Evolutionary conservation across 2,113 vertebrate species (phyloP).

Genomic region (Oncorhynchus kisutch): DNA sequence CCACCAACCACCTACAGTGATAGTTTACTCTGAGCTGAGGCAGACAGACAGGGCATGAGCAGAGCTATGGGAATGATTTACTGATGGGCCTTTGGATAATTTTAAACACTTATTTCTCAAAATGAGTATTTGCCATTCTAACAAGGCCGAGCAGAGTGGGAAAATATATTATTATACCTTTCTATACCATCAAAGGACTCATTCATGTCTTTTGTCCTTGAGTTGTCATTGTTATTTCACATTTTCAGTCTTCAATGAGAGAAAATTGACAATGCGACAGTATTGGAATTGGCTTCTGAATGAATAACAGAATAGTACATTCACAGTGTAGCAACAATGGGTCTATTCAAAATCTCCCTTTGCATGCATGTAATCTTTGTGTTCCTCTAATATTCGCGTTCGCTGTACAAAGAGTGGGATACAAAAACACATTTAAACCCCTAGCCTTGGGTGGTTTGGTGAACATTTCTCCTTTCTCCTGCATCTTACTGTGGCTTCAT

Average conservation of each 20-base stretch:
- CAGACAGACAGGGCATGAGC: background rate
- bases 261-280: background rate
- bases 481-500: conserved; percentile 23
- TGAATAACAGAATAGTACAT: background rate
- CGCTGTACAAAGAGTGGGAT: background rate
- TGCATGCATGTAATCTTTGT: background rate
- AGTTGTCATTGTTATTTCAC: background rate
- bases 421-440: background rate
- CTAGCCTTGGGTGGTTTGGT: conserved; percentile 12
- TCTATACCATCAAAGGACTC: background rate
- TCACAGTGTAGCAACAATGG: background rate
- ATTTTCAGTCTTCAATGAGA: background rate
- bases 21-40: background rate
- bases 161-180: background rate
- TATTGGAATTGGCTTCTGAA: background rate
- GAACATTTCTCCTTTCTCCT: background rate
- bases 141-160: background rate
- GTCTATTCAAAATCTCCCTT: background rate
- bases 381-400: background rate
- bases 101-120: background rate
- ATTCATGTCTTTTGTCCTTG: background rate
- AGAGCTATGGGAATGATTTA: background rate
- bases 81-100: background rate
- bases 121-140: background rate
- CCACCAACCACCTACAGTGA: background rate